Evolutionary conservation across 2,797 vertebrate species (phyloP).

Genomic region (Oreochromis mossambicus): DNA sequence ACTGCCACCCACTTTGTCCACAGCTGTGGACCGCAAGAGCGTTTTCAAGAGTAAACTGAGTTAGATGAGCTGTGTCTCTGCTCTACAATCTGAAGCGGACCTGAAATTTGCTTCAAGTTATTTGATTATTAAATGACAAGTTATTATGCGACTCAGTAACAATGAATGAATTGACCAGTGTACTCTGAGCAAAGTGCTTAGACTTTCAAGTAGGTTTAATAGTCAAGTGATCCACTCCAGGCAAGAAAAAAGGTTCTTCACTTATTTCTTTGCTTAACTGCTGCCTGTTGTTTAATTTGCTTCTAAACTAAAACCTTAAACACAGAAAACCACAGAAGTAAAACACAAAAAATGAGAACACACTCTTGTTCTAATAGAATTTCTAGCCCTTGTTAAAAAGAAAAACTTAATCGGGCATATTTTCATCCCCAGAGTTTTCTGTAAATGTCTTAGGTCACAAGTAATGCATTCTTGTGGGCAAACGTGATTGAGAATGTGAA

Average conservation of each 20-base stretch:
- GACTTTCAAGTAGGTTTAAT: neutral
- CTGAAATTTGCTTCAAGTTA: neutral
- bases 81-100: neutral
- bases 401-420: neutral
- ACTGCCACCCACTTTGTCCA: slow-evolving; percentile 18
- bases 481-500: slow-evolving; percentile 18
- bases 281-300: neutral
- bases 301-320: neutral
- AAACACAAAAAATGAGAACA: neutral
- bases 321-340: neutral
- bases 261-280: neutral
- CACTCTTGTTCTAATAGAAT: neutral
- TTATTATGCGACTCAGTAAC: neutral
- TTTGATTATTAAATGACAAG: neutral
- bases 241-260: neutral
- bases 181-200: neutral
- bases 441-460: neutral
- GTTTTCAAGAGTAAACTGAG: neutral
- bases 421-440: neutral
- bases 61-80: neutral
- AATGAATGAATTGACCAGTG: neutral
- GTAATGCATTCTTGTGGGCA: slow-evolving; percentile 26
- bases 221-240: neutral
- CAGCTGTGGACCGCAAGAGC: neutral
- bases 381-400: neutral